A percentile compares a stretch with the other conserved stretches of the same genome.
These are phyloP conservation scores for Drosophila tristis DNA, from an alignment of 1,140 invertebrate species.

Conservation along the genomic window DNA sequence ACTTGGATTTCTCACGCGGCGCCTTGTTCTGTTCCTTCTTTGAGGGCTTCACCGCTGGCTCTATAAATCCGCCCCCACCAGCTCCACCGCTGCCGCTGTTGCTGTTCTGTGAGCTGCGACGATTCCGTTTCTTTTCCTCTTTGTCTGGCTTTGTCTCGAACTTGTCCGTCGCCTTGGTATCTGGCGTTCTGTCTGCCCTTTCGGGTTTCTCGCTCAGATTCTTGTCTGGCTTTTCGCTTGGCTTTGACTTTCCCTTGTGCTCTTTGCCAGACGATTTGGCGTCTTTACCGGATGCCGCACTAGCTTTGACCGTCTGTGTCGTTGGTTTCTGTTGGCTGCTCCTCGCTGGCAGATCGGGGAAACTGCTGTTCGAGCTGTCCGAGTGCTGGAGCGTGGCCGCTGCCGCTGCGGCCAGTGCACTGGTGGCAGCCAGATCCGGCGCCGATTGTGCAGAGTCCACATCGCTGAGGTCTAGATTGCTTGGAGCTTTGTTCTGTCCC, in stretches of 20 bases:
- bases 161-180: conserved; percentile 63
- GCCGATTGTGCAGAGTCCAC: conserved; percentile 72
- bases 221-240: conserved; percentile 47
- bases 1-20: conserved; percentile 71
- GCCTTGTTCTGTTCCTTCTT: conserved; percentile 75
- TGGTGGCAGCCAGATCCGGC: conserved; percentile 59
- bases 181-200: conserved; percentile 54
- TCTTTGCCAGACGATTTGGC: conserved; percentile 53
- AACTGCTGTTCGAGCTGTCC: conserved; percentile 84
- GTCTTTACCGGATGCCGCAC: conserved; percentile 34
- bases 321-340: conserved; percentile 43
- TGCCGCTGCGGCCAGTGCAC: conserved; percentile 59
- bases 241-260: conserved; percentile 59
- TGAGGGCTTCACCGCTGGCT: conserved; percentile 70
- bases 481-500: conserved; percentile 47
- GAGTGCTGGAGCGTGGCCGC: conserved; percentile 76
- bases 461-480: conserved; percentile 75
- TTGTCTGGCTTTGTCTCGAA: conserved; percentile 71
- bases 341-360: conserved; percentile 72
- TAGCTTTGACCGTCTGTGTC: conserved; percentile 25
- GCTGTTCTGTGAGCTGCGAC: conserved; percentile 84
- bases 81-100: conserved; percentile 52
- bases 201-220: conserved; percentile 37
- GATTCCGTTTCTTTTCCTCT: conserved; percentile 85
- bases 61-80: conserved; percentile 56